phyloP scores from a whole-genome alignment of 2,113 vertebrate genomes.

The Gnathonemus echidnorhynchus region DNA sequence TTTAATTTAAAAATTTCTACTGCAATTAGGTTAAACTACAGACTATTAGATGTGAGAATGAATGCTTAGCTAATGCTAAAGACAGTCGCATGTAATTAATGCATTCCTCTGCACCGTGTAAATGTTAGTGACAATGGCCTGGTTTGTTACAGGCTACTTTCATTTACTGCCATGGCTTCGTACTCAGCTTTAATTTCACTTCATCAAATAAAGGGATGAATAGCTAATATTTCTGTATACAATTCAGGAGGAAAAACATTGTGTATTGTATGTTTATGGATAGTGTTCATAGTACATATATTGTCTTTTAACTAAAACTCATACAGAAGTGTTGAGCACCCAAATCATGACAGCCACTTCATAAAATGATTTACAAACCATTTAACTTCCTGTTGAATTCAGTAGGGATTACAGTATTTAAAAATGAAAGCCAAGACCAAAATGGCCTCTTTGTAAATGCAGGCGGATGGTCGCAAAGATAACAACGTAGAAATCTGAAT shows the following conservation, averaged over 20 bases:
- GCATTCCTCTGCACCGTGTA: neutral
- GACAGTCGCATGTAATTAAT: neutral
- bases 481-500: neutral
- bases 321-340: neutral
- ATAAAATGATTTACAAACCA: slow-evolving; percentile 6
- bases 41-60: neutral
- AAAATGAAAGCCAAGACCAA: neutral
- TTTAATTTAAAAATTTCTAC: slow-evolving; percentile 13
- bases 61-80: slow-evolving; percentile 6
- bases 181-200: neutral
- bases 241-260: neutral
- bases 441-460: neutral
- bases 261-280: neutral
- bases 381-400: neutral
- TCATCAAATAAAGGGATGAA: neutral
- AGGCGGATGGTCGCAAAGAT: neutral
- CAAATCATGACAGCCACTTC: slow-evolving; percentile 3
- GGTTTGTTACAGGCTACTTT: neutral
- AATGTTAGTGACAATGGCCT: neutral
- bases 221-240: neutral
- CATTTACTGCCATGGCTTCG: neutral
- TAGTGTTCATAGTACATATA: neutral
- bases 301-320: neutral
- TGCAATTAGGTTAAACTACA: neutral
- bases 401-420: neutral